Evolutionary conservation across 2,797 vertebrate species (phyloP), one percentile per base, ranked within the genome.

Genomic region (Garrulus glandarius): DNA sequence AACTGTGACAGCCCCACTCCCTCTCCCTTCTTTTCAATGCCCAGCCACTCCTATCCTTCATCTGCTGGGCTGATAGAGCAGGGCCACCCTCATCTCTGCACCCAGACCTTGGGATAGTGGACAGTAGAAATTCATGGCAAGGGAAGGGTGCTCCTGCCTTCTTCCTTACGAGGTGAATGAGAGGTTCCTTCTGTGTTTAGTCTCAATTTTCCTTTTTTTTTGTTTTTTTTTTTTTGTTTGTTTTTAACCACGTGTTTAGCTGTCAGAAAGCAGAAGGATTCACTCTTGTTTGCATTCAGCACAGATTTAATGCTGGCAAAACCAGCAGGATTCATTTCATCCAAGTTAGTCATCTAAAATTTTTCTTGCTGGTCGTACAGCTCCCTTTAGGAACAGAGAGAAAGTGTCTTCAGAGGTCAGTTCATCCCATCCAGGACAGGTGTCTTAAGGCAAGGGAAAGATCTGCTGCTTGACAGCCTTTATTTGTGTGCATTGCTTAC

Each of bases 61-160:
- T 22, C 65, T 92, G 79, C 83, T 94, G 91, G 84, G 91, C 94
- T 95, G 80, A 13, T 34, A 79, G 71, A 81, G 90, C 93, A 93
- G 89, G 84, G 89, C 77, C 91, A 71, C 56, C 83, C 86, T 84
- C 91, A 82, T 34, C 92, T 84, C 93, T 96, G 87, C 93, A 75
- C 87, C 68, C 93, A 93, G 23, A 91, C 75, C 55, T 65, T 77
- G 43, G 41, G 64, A 57, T 5, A 85, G 50, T 85, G 92, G 74
- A 30, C 68, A 82, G 37, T 2, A 92, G 76, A 83, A 93, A 95
- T 68, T 46, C 86, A 83, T 71, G 75, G 57, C 60, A 77, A 92
- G 69, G 64, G 84, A 84, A 84, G 91, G 71, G 57, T 70, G 59
- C 75, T 94, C 64, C 82, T 92, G 46, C 60, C 81, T 24, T 87